Evolutionary conservation across 2,888 invertebrate species (phyloP).

Genomic region (Brachynemurus nebulosus): DNA sequence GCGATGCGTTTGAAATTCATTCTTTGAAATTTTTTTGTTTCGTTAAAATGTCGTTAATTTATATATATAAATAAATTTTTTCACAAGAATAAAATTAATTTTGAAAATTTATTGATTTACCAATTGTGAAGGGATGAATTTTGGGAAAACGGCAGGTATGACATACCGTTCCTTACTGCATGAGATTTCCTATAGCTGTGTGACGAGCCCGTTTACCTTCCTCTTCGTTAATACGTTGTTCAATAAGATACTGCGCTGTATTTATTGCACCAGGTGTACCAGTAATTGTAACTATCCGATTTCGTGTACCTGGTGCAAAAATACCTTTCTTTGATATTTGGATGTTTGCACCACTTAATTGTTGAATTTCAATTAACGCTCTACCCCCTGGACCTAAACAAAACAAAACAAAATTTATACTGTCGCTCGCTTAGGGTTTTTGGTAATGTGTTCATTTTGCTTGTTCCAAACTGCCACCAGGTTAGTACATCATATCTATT

Average conservation of each 20-base stretch:
- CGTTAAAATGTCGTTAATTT: no score
- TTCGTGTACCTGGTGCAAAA: conserved; percentile 92
- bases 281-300: conserved; percentile 92
- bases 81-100: not conserved
- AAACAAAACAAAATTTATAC: no score
- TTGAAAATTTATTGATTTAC: not conserved
- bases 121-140: not conserved
- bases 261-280: conserved; percentile 79
- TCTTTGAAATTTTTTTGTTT: no score
- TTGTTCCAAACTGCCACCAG: no score
- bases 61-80: conserved; percentile 1
- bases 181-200: conserved; percentile 60
- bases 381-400: conserved; percentile 75
- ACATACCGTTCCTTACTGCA: conserved; percentile 38
- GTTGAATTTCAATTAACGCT: conserved; percentile 93
- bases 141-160: no score
- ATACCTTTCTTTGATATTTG: conserved; percentile 98
- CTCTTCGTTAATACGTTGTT: conserved; percentile 92
- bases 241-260: conserved; percentile 89
- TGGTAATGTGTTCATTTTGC: not conserved
- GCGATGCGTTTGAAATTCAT: no score
- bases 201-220: conserved; percentile 89
- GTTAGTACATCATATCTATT: no score
- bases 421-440: not conserved
- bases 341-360: conserved; percentile 92